These are phyloP conservation scores for Perccottus glenii DNA, from an alignment of 2,113 vertebrate species.

Conservation along the genomic window DNA sequence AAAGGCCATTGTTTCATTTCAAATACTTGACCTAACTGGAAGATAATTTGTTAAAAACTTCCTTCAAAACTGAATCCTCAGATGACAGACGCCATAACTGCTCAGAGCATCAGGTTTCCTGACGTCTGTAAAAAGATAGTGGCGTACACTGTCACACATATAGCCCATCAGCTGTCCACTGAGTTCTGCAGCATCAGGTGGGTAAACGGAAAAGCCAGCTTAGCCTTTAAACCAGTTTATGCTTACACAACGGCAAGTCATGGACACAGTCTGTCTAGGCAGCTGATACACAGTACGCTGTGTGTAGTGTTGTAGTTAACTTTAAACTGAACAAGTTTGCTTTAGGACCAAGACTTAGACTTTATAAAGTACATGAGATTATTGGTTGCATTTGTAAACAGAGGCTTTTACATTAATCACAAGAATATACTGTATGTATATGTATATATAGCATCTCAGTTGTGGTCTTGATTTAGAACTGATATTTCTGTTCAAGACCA, in stretches of 20 bases:
- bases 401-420: no score
- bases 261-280: background rate
- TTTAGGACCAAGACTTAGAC: no score
- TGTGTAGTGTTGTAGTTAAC: no score
- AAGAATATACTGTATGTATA: no score
- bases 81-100: background rate
- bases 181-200: slow-evolving; percentile 35
- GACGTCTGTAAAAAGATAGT: slow-evolving; percentile 2
- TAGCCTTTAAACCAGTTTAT: slow-evolving; percentile 40
- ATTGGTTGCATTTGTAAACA: no score
- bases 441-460: no score
- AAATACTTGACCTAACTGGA: no score
- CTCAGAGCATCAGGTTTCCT: slow-evolving; percentile 22
- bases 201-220: slow-evolving; percentile 33
- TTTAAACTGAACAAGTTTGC: no score
- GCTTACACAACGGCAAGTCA: slow-evolving; percentile 4
- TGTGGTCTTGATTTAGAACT: no score
- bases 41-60: background rate
- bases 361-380: no score
- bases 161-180: slow-evolving; percentile 23
- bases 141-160: background rate
- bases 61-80: background rate
- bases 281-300: background rate
- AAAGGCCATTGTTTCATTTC: background rate
- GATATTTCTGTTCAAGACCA: background rate